A percentile compares a stretch with the other conserved stretches of the same genome.
phyloP scores from a whole-genome alignment of 1,140 invertebrate species.

The Lepidurus apus region DNA sequence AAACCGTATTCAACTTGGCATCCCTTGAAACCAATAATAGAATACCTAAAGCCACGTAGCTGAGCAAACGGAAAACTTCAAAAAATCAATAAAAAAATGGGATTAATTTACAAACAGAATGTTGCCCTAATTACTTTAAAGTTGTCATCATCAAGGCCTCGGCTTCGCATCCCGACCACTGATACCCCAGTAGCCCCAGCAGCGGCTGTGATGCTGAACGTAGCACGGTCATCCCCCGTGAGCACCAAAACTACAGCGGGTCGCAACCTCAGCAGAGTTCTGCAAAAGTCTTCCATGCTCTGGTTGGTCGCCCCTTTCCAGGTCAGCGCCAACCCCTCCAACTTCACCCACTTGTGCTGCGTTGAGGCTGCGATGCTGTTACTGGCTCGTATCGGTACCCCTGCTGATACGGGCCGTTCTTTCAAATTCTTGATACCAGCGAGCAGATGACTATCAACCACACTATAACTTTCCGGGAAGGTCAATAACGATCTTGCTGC shows the following conservation, averaged over 20 bases:
- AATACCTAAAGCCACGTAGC: no score
- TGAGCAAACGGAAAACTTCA: background rate
- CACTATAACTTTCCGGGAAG: background rate
- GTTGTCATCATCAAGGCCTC: background rate
- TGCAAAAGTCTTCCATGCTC: conserved; percentile 5
- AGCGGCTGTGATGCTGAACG: conserved; percentile 1
- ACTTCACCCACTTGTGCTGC: conserved; percentile 7
- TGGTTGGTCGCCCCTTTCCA: conserved; percentile 9
- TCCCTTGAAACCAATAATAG: no score
- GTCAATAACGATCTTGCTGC: background rate
- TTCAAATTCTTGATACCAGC: background rate
- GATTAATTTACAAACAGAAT: background rate
- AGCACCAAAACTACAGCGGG: background rate
- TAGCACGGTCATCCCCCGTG: background rate
- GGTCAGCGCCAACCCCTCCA: background rate
- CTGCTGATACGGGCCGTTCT: background rate
- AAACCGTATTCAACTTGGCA: no score
- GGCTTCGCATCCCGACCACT: background rate
- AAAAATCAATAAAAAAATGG: background rate
- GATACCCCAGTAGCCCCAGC: background rate
- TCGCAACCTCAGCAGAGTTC: background rate
- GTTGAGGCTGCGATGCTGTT: background rate
- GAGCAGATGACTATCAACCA: background rate
- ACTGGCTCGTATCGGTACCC: background rate
- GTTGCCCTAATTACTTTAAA: background rate